Base-by-base conservation (phyloP, 2,113 vertebrate genomes). In the Eulemur rufifrons region DNA sequence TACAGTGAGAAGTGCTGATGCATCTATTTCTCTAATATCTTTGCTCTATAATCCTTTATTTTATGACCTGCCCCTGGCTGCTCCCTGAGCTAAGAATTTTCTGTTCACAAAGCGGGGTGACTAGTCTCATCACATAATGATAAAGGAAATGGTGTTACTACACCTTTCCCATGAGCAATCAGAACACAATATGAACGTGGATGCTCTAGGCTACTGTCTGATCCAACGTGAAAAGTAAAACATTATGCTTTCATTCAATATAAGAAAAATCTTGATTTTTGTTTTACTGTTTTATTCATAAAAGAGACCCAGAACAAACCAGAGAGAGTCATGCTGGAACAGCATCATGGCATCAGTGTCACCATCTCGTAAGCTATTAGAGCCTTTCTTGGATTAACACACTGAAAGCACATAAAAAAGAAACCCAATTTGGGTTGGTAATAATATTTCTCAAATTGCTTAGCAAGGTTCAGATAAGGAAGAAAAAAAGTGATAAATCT, bases 1-100 rank as follows among this genome's bases (percentile, higher is more conserved):
- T 96, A 98, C 95, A 97, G 95, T 89, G 98, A 98, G 95, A 98
- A 98, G 95, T 98, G 98, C 98, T 98, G 98, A 99, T 95, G 97
- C 97, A 95, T 97, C 97, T 96, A 96, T 98, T 98, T 97, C 97
- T 86, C 96, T 98, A 98, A 98, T 98, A 98, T 98, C 97, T 95
- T 89, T 87, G 95, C 94, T 98, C 90, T 98, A 95, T 98, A 98
- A 98, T 98, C 97, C 94, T 98, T 98, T 98, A 98, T 97, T 98
- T 98, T 98, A 98, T 98, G 94, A 96, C 87, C 96, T 98, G 97
- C 98, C 98, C 98, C 98, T 77, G 94, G 98, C 96, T 98, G 98
- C 97, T 98, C 97, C 97, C 97, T 97, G 89, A 98, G 98, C 97
- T 98, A 98, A 97, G 97, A 98, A 97, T 97, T 88, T 96, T 91